A percentile compares a stretch with the other conserved stretches of the same genome.
These are phyloP conservation scores for Babylonia areolata DNA, from an alignment of 1,140 invertebrate genomes.

Conservation along the genomic window DNA sequence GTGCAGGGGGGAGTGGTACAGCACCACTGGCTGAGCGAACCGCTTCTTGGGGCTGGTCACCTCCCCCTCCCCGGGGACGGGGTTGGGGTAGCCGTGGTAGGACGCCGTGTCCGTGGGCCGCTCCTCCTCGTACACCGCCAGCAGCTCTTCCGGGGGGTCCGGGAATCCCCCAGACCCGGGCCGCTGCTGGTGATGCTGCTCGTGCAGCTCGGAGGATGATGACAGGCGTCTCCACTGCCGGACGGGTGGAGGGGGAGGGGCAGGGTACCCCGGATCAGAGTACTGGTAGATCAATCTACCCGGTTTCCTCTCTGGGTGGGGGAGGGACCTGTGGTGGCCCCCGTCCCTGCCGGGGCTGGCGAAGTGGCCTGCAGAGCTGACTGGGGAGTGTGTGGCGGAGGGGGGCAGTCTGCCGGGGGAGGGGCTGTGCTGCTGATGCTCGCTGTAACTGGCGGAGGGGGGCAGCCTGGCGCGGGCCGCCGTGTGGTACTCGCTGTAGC, in stretches of 20 bases:
- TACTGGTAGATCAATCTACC: neutral
- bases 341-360: neutral
- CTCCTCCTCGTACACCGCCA: constrained; percentile 30
- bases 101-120: neutral
- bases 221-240: neutral
- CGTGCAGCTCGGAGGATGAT: neutral
- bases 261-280: neutral
- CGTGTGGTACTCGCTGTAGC: neutral
- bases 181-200: neutral
- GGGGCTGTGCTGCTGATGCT: neutral
- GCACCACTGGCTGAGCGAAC: constrained; percentile 12
- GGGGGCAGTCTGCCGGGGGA: constrained; percentile 6
- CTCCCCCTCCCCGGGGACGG: neutral
- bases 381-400: neutral
- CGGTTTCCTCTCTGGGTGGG: neutral
- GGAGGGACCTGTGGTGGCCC: neutral
- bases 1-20: constrained; percentile 25
- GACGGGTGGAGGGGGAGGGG: neutral
- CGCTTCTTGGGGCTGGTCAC: neutral
- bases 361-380: neutral
- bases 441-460: neutral
- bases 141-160: neutral
- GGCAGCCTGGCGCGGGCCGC: neutral
- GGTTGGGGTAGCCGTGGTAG: constrained; percentile 29
- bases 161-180: constrained; percentile 28